Evolutionary conservation across 2,888 invertebrate species (phyloP).

Genomic region (Pristionchus fissidentatus): DNA sequence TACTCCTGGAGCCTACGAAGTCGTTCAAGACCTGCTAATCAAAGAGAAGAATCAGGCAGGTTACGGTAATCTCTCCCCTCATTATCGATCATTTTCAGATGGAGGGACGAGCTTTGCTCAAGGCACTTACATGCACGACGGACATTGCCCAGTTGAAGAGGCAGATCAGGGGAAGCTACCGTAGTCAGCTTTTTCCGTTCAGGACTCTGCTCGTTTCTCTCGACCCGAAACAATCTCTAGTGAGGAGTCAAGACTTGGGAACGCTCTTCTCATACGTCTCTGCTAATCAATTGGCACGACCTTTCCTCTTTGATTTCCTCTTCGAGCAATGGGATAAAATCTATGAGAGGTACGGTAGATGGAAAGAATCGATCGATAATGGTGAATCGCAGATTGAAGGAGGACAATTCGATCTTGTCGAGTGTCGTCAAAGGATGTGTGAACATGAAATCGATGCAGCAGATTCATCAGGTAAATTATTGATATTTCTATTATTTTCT

Average conservation of each 20-base stretch:
- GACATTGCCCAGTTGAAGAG: conserved; percentile 68
- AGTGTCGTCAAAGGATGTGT: conserved; percentile 17
- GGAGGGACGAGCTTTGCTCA: conserved; percentile 65
- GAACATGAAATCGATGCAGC: neutral
- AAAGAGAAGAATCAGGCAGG: conserved; percentile 51
- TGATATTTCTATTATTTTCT: neutral
- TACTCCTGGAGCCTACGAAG: conserved; percentile 62
- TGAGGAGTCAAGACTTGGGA: conserved; percentile 70
- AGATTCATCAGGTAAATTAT: neutral
- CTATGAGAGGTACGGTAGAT: conserved; percentile 57
- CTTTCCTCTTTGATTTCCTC: conserved; percentile 68
- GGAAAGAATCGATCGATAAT: neutral
- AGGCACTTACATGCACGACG: conserved; percentile 66
- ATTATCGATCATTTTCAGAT: conserved; percentile 56
- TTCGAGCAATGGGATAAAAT: conserved; percentile 70
- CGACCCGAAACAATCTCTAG: conserved; percentile 61
- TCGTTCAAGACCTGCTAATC: conserved; percentile 57
- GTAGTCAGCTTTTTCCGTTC: neutral
- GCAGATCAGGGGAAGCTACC: conserved; percentile 47
- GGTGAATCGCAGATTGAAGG: neutral
- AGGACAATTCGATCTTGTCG: neutral
- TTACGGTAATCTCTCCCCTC: too few relatives aligned
- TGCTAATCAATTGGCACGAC: conserved; percentile 62
- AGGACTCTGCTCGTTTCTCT: conserved; percentile 65
- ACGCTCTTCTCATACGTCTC: conserved; percentile 61